phyloP scores from a whole-genome alignment of 2,888 invertebrate species.

The Rhagophthalmus giganteus region DNA sequence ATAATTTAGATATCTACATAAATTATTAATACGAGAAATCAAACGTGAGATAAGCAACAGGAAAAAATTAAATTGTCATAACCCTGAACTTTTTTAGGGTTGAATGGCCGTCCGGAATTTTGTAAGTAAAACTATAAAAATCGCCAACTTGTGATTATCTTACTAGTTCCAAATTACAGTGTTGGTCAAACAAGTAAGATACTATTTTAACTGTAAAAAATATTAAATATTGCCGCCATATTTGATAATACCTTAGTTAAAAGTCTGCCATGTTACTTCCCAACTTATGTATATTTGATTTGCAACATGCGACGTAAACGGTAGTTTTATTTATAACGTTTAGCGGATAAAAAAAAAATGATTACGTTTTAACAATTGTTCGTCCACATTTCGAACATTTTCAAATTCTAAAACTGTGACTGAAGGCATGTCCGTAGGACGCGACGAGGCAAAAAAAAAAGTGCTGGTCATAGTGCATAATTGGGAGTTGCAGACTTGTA shows the following conservation, averaged over 20 bases:
- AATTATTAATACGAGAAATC: background rate
- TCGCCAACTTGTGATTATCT: background rate
- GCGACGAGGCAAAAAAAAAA: slow-evolving; percentile 25
- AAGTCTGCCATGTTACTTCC: no score
- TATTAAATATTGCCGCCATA: background rate
- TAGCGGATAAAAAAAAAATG: no score
- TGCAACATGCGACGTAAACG: background rate
- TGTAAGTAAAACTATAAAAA: background rate
- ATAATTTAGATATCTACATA: slow-evolving; percentile 4
- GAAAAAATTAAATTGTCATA: background rate
- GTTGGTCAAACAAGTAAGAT: background rate
- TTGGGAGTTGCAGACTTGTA: slow-evolving; percentile 40
- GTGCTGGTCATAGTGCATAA: slow-evolving; percentile 42
- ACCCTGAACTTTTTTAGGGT: background rate
- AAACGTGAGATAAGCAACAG: background rate
- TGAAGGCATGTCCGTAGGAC: no score
- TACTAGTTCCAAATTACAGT: background rate
- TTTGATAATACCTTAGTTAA: slow-evolving; percentile 2
- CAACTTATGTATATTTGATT: slow-evolving; percentile 12
- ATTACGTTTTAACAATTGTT: no score
- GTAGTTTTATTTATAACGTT: no score
- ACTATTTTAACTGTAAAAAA: background rate
- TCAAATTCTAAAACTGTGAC: no score
- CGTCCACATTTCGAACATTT: no score
- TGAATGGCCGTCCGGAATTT: background rate